Base-by-base conservation (phyloP, 2,888 invertebrate species). In the Herminia tarsipennalis region DNA sequence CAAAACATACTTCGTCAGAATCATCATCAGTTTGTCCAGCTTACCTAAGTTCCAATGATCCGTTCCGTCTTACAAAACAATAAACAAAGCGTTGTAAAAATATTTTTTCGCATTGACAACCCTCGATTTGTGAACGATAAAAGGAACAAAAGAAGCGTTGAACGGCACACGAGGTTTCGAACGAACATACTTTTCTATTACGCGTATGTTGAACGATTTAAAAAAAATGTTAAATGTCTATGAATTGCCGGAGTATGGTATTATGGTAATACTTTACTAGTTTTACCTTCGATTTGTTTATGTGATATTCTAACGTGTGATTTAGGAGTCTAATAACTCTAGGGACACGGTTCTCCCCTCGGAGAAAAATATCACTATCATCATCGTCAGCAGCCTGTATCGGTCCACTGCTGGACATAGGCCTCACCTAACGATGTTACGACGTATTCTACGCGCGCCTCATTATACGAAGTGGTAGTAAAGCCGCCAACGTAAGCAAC, bases 111-210 rank as follows among this genome's bases (percentile, higher is more conserved):
- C 37, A 34, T 22, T 66, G 64, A 46, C 73, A 70, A 61, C 73
- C 64, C 71, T 66, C 21, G 36, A 41, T 42, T 64, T 52, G 32
- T 37, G 44, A 53, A 60, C 67, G 56, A 60, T 56, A 62, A 67
- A 66, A 59, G 29, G 54, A 64, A 70, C 66, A 69, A 71, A 64
- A 58, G 55, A 29, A 43, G 40, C 42, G 53, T 51, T 51, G 55
- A 61, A 62, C 62, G 50, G 53, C 40, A 53, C 40, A 55, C 45
- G 57, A 47, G 56, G 58, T 58, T 58, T 35, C 45, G 56, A 65
- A 71, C 61, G 56, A 54, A 50, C 49, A 56, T 64, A 62, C 55
- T 64, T 70, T 61, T 54, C 64, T 63, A 72, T 69, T 68, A 59
- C 24, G 48, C 41, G 45, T 46, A 44, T 50, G 47, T 24, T 47